Percentiles rank a stretch among this genome's conserved stretches.
Evolutionary conservation across 2,113 vertebrate genomes (phyloP).

Genomic region (Rhodinocichla rosea): DNA sequence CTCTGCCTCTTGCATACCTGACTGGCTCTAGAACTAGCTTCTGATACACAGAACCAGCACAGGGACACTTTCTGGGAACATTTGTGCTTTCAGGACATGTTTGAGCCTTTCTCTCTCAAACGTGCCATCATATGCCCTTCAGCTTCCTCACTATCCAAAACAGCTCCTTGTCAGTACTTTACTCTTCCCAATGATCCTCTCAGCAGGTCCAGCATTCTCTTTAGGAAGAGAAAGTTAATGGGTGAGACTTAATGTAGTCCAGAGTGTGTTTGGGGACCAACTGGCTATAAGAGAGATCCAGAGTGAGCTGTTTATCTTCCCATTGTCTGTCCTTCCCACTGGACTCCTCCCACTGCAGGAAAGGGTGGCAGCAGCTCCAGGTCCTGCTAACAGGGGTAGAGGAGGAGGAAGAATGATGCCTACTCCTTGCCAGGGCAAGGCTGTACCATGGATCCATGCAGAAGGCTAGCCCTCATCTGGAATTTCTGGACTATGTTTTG

Average conservation of each 20-base stretch:
- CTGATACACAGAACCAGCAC: neutral
- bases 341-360: neutral
- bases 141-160: neutral
- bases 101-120: neutral
- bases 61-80: neutral
- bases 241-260: neutral
- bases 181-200: neutral
- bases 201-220: neutral
- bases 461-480: neutral
- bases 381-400: neutral
- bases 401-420: neutral
- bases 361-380: neutral
- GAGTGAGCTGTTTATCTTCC: neutral
- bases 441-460: neutral
- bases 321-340: neutral
- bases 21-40: neutral
- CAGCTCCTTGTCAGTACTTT: neutral
- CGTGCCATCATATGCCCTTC: fast-evolving
- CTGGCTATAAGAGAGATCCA: neutral
- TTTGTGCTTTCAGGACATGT: neutral
- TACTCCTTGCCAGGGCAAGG: neutral
- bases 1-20: neutral
- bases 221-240: neutral
- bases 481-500: neutral
- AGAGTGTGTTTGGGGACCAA: neutral